A percentile compares a stretch with the other conserved stretches of the same genome.
These are phyloP conservation scores for Eupithecia subumbrata DNA, from an alignment of 2,888 invertebrate genomes.

Conservation along the genomic window DNA sequence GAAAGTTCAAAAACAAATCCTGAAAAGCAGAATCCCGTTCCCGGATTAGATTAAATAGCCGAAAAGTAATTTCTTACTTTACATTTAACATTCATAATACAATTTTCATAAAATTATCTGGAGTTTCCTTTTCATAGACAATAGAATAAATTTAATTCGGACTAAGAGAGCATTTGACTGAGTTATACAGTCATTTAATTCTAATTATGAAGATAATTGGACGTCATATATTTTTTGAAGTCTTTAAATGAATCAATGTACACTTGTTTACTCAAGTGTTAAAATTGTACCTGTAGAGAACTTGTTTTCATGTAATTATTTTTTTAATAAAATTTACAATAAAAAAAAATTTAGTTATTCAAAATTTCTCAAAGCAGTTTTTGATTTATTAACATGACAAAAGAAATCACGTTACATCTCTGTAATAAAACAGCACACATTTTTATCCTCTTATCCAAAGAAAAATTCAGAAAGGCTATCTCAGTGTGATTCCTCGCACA, in stretches of 20 bases:
- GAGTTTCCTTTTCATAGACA: slow-evolving; percentile 34
- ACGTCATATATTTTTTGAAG: not conserved
- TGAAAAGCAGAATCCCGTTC: slow-evolving; percentile 19
- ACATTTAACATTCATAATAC: slow-evolving; percentile 45
- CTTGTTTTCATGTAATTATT: not conserved
- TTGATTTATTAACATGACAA: slow-evolving; percentile 33
- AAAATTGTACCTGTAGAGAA: not conserved
- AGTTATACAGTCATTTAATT: not conserved
- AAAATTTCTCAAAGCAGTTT: not conserved
- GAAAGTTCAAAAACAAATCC: not conserved
- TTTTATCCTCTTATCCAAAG: slow-evolving; percentile 69
- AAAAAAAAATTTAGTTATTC: not conserved
- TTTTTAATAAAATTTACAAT: too few relatives aligned
- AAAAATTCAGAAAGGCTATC: slow-evolving; percentile 72
- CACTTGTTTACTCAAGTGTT: not conserved
- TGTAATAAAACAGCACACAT: slow-evolving; percentile 53
- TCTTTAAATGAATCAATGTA: not conserved
- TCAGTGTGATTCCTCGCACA: slow-evolving; percentile 62
- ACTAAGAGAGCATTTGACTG: slow-evolving; percentile 31
- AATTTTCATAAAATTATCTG: slow-evolving; percentile 41
- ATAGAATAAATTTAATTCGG: slow-evolving; percentile 42
- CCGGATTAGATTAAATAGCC: slow-evolving; percentile 39
- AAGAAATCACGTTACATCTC: slow-evolving; percentile 23
- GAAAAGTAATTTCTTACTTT: slow-evolving; percentile 43
- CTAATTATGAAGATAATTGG: not conserved